Evolutionary conservation across 1,140 invertebrate genomes (phyloP).

Genomic region (Drosophila sulfurigaster): DNA sequence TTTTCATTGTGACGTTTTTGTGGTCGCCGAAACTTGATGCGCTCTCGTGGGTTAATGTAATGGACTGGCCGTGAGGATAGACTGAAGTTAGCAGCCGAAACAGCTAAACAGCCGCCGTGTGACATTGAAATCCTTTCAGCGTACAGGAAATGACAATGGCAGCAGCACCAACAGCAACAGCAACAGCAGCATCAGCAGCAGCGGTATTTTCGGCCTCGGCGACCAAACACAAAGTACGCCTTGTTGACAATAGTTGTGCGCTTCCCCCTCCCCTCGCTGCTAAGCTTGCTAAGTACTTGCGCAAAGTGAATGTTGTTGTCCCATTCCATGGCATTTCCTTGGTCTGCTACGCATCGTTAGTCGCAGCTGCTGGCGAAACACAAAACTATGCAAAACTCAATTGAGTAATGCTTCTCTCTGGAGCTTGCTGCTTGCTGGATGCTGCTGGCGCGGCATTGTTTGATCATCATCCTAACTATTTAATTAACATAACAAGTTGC

Average conservation of each 20-base stretch:
- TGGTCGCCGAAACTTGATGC: constrained; percentile 67
- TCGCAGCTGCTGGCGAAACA: constrained; percentile 35
- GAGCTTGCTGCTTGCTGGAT: not conserved
- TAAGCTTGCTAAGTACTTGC: constrained; percentile 54
- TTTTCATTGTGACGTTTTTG: constrained; percentile 76
- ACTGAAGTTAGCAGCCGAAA: not conserved
- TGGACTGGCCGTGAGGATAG: constrained; percentile 35
- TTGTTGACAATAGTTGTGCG: constrained; percentile 59
- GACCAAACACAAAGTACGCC: constrained; percentile 29
- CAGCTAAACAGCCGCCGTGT: constrained; percentile 42
- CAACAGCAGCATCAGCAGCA: not conserved
- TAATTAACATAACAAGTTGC: constrained; percentile 65
- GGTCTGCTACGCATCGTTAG: constrained; percentile 47
- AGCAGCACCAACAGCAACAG: not conserved
- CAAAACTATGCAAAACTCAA: constrained; percentile 68
- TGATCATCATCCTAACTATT: constrained; percentile 55
- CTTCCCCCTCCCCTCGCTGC: not conserved
- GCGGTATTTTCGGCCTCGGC: constrained; percentile 30
- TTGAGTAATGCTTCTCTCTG: constrained; percentile 45
- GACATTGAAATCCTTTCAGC: constrained; percentile 81
- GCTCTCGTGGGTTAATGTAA: constrained; percentile 64
- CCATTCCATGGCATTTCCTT: constrained; percentile 1
- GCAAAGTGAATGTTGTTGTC: constrained; percentile 55
- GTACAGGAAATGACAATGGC: constrained; percentile 40
- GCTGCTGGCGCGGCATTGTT: constrained; percentile 5